Evolutionary conservation across 2,888 invertebrate species (phyloP).

Genomic region (Acronicta psi): DNA sequence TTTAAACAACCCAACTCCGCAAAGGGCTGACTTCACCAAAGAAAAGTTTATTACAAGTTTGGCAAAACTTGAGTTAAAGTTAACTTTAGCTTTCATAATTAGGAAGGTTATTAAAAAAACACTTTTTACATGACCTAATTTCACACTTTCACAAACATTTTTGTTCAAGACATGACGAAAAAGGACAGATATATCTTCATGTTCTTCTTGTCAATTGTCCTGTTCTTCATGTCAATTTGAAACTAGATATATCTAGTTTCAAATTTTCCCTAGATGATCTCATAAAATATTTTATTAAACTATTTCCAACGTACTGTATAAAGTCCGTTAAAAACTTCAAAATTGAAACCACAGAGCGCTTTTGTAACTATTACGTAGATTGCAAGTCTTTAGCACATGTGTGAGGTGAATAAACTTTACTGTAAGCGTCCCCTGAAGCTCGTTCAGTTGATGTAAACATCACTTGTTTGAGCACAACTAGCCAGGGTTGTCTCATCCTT

Average conservation of each 20-base stretch:
- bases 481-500: conserved; percentile 69
- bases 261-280: no score
- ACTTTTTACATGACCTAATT: background rate
- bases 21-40: background rate
- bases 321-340: conserved; percentile 2
- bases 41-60: conserved; percentile 20
- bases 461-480: conserved; percentile 64
- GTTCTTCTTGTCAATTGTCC: no score
- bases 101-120: background rate
- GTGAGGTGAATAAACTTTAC: conserved; percentile 79
- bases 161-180: background rate
- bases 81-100: background rate
- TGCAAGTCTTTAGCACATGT: conserved; percentile 60
- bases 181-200: no score
- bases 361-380: conserved; percentile 50
- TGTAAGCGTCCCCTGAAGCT: conserved; percentile 75
- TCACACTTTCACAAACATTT: background rate
- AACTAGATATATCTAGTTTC: no score
- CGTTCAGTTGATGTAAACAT: conserved; percentile 75
- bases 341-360: conserved; percentile 21
- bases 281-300: no score
- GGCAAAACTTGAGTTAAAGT: background rate
- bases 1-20: conserved; percentile 2
- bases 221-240: no score
- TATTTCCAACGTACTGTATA: background rate